Evolutionary conservation across 92 coral and sea anemone genomes (phyloP).

Genomic region (Zoanthus sansibaricus): DNA sequence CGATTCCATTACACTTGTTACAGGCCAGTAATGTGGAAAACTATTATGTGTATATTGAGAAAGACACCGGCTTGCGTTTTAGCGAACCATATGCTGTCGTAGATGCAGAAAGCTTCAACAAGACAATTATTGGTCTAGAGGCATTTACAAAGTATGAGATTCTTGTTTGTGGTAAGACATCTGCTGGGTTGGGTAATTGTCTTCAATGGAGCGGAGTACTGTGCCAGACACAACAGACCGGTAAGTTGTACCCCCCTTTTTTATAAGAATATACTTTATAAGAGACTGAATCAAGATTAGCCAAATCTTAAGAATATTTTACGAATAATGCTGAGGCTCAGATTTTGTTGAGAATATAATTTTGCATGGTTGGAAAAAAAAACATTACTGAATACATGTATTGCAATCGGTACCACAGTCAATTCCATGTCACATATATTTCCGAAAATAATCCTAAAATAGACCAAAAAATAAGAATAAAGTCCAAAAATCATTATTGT

Average conservation of each 20-base stretch:
- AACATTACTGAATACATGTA: too few relatives aligned
- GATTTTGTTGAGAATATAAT: too few relatives aligned
- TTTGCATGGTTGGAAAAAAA: too few relatives aligned
- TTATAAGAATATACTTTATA: too few relatives aligned
- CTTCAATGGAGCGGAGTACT: neutral
- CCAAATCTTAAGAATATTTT: too few relatives aligned
- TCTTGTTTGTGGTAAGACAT: conserved; percentile 3
- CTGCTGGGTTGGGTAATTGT: neutral
- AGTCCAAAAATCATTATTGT: too few relatives aligned
- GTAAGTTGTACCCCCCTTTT: neutral
- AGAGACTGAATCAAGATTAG: too few relatives aligned
- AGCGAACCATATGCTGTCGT: neutral
- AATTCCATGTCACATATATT: too few relatives aligned
- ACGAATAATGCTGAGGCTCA: too few relatives aligned
- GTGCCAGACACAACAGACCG: neutral
- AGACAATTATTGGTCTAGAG: neutral
- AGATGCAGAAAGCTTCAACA: neutral
- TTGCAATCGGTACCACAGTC: too few relatives aligned
- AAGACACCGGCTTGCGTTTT: neutral
- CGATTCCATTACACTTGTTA: neutral
- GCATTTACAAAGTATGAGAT: conserved; percentile 16
- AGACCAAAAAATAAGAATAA: too few relatives aligned
- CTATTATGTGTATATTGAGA: neutral
- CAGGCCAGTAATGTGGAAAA: neutral
- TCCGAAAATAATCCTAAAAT: too few relatives aligned